A percentile compares a stretch with the other conserved stretches of the same genome.
These are phyloP conservation scores for Pungitius pungitius DNA, from an alignment of 2,113 vertebrate species.

Conservation along the genomic window DNA sequence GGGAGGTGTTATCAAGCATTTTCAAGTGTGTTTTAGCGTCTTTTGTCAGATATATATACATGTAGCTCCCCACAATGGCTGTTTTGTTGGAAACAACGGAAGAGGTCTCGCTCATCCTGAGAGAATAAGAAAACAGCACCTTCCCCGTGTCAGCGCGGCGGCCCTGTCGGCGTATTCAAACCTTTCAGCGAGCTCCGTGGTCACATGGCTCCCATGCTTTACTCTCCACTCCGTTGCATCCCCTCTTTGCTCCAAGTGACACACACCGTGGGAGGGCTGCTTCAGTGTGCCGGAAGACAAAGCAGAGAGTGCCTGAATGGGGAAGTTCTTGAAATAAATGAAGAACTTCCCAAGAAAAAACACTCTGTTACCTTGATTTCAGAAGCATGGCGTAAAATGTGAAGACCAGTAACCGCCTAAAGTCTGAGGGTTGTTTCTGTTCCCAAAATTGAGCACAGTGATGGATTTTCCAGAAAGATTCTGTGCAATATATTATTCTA, in stretches of 20 bases:
- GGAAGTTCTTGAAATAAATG: constrained; percentile 18
- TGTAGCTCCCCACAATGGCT: constrained; percentile 19
- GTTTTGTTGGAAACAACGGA: constrained; percentile 25
- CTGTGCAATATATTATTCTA: not conserved
- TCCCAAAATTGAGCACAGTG: not conserved
- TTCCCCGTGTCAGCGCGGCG: constrained; percentile 3
- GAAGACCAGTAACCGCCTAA: not conserved
- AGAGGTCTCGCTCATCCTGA: constrained; percentile 15
- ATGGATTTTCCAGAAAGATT: not conserved
- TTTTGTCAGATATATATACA: constrained; percentile 9
- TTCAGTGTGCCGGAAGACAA: constrained; percentile 25
- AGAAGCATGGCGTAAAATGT: constrained; percentile 2
- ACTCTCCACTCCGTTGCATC: constrained; percentile 10
- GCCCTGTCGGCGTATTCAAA: constrained; percentile 25
- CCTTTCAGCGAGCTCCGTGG: not conserved
- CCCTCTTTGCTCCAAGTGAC: constrained; percentile 39
- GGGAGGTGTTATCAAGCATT: not conserved
- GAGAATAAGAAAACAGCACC: constrained; percentile 21
- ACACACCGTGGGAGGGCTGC: constrained; percentile 38
- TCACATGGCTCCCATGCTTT: constrained; percentile 11
- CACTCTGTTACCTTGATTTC: constrained; percentile 22
- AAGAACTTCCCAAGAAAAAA: constrained; percentile 10
- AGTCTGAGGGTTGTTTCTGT: not conserved
- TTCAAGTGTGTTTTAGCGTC: constrained; percentile 3
- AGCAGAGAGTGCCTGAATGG: constrained; percentile 33